These are phyloP conservation scores for Delichon dasypus DNA, from an alignment of 2,797 vertebrate genomes.

Conservation along the genomic window DNA sequence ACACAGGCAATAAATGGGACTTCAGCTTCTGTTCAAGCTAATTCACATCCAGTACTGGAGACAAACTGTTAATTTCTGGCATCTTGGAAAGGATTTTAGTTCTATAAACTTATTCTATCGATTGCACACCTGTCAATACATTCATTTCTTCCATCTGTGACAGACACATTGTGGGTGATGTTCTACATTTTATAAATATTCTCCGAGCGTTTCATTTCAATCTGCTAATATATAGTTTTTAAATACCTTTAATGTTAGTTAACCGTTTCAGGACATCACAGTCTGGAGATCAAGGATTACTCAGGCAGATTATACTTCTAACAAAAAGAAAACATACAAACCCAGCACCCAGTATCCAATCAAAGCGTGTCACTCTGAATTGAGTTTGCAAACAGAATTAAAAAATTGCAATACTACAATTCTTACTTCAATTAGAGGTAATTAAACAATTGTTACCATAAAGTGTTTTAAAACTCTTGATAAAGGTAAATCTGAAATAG, in stretches of 20 bases:
- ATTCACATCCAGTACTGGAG: neutral
- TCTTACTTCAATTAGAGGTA: neutral
- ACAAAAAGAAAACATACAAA: neutral
- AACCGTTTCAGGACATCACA: neutral
- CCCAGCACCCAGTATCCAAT: neutral
- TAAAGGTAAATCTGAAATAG: neutral
- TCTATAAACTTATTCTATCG: neutral
- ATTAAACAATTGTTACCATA: neutral
- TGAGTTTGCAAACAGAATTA: neutral
- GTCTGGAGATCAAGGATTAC: neutral
- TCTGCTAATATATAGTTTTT: neutral
- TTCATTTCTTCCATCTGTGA: constrained; percentile 38
- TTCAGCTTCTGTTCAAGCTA: neutral
- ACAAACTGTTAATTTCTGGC: constrained; percentile 1
- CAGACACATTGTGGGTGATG: constrained; percentile 4
- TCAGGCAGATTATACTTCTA: neutral
- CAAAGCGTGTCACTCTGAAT: neutral
- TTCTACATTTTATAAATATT: constrained; percentile 21
- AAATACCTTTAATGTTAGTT: neutral
- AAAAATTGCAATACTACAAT: neutral
- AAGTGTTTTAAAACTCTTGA: neutral
- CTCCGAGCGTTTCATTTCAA: neutral
- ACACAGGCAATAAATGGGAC: neutral
- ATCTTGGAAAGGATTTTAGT: neutral
- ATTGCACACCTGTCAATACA: constrained; percentile 21